phyloP scores from a whole-genome alignment of 1,140 invertebrate species.

The Himalopsyche phryganea region DNA sequence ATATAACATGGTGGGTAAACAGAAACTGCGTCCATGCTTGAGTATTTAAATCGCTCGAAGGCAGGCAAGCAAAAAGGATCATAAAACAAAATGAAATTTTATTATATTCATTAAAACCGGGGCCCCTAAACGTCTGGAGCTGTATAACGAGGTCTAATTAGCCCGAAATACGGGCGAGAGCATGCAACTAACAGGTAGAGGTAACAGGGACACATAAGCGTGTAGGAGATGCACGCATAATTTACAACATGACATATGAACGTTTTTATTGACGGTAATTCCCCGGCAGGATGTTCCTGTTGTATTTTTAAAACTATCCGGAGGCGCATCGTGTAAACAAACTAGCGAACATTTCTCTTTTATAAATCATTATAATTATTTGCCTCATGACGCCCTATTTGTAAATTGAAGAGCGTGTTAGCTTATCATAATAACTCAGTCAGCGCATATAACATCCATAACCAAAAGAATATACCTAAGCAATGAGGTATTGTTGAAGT shows the following conservation, averaged over 20 bases:
- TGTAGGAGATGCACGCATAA: slow-evolving; percentile 23
- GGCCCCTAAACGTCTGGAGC: slow-evolving; percentile 4
- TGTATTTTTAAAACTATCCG: slow-evolving; percentile 16
- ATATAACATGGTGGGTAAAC: no score
- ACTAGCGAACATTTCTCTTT: slow-evolving; percentile 19
- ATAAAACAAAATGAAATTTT: slow-evolving; percentile 17
- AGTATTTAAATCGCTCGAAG: background rate
- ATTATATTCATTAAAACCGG: slow-evolving; percentile 16
- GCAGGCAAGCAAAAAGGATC: slow-evolving; percentile 1
- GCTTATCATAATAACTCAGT: no score
- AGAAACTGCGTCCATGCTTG: no score
- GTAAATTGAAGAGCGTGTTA: slow-evolving; percentile 11
- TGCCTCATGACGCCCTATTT: slow-evolving; percentile 20
- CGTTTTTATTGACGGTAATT: slow-evolving; percentile 32
- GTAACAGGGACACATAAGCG: slow-evolving; percentile 13
- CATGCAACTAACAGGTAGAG: background rate
- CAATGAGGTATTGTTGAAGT: no score
- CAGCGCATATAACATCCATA: no score
- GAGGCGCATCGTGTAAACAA: slow-evolving; percentile 22
- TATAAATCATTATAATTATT: slow-evolving; percentile 34
- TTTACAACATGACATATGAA: slow-evolving; percentile 26
- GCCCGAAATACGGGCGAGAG: slow-evolving; percentile 18
- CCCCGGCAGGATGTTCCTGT: slow-evolving; percentile 20
- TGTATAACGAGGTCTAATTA: slow-evolving; percentile 29
- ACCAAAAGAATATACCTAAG: no score